Conservation (phyloP, 2,797 vertebrate genomes). For the Paratrypauchen microcephalus region DNA sequence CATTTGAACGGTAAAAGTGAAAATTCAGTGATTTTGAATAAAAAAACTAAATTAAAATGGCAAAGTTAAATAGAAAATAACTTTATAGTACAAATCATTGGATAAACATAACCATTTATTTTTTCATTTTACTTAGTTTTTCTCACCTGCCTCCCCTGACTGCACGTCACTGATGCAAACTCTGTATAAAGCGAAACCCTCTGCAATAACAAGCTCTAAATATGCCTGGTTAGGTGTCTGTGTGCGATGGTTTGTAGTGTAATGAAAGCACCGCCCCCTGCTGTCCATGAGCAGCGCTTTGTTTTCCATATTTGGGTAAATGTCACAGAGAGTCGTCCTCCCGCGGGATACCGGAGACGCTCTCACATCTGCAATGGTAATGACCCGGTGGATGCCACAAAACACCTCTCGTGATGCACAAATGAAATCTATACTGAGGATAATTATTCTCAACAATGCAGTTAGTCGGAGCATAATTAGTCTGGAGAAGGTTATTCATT, state of each 20-base stretch:
- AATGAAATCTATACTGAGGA: constrained; percentile 14
- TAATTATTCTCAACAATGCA: constrained; percentile 19
- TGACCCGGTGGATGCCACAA: constrained; percentile 20
- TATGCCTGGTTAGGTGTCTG: constrained; percentile 25
- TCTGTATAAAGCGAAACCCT: no score
- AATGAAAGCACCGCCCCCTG: constrained; percentile 32
- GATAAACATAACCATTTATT: no score
- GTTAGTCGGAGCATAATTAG: not conserved
- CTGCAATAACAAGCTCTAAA: no score
- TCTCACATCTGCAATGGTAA: constrained; percentile 28
- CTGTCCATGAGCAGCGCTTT: constrained; percentile 36
- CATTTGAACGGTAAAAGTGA: no score
- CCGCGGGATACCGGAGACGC: constrained; percentile 27
- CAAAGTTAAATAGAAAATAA: no score
- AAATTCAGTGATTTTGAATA: no score
- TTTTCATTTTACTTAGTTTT: no score
- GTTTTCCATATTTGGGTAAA: constrained; percentile 51
- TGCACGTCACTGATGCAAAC: no score
- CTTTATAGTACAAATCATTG: no score
- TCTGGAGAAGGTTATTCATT: not conserved
- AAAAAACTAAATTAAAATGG: no score
- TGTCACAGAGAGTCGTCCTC: constrained; percentile 47
- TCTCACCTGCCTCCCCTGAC: no score
- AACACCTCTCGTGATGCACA: constrained; percentile 21
- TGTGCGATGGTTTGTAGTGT: constrained; percentile 47